These are phyloP conservation scores for Dendronephthya gigantea DNA, from an alignment of 64 coral and sea anemone genomes.

Conservation along the genomic window DNA sequence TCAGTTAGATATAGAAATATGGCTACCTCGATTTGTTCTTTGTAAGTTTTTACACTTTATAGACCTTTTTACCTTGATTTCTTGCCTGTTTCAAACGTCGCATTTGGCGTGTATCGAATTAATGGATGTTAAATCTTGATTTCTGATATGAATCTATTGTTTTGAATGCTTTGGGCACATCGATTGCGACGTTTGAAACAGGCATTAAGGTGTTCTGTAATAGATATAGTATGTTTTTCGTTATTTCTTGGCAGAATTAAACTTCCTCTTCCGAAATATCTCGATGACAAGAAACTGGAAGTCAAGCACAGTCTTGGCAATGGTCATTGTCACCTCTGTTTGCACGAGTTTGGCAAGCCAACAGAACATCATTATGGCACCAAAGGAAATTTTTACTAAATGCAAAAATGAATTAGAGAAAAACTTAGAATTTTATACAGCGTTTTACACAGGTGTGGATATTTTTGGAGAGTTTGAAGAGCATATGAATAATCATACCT, in stretches of 20 bases:
- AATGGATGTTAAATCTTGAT: too few species aligned
- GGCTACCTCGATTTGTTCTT: too few species aligned
- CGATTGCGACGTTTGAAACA: too few species aligned
- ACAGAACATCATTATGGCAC: not conserved
- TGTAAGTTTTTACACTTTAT: too few species aligned
- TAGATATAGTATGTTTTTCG: too few species aligned
- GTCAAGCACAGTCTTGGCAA: not conserved
- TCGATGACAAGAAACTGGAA: not conserved
- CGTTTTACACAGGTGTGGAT: constrained; percentile 9
- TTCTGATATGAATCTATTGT: too few species aligned
- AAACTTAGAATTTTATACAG: not conserved
- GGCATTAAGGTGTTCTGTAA: too few species aligned
- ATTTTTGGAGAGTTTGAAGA: constrained; percentile 10
- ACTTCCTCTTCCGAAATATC: not conserved
- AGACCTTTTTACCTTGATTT: too few species aligned
- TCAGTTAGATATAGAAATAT: too few species aligned
- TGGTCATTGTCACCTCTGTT: constrained; percentile 17
- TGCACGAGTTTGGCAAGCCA: not conserved
- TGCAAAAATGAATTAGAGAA: not conserved
- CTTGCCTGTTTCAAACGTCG: too few species aligned
- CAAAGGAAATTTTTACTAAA: not conserved
- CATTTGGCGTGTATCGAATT: too few species aligned
- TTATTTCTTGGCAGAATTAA: not conserved
- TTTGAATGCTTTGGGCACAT: too few species aligned
- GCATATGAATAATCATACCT: not conserved